phyloP scores from a whole-genome alignment of 2,797 vertebrate species.

The Trachurus trachurus region DNA sequence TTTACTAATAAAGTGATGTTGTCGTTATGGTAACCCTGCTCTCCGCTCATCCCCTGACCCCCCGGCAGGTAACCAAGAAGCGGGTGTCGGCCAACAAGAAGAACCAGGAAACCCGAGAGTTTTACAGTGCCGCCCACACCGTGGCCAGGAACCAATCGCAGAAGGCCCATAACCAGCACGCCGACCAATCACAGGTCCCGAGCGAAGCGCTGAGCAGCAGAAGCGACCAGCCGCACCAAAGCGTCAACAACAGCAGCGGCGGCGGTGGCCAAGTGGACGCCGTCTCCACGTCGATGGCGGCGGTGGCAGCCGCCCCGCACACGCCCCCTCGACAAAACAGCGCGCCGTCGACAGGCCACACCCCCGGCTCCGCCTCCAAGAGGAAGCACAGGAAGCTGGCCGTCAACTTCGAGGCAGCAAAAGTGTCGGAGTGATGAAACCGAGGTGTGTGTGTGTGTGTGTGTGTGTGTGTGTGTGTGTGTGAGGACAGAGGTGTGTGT shows the following conservation, averaged over 20 bases:
- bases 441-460: not conserved
- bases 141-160: conserved; percentile 73
- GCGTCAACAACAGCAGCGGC: conserved; percentile 23
- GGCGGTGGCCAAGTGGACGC: not conserved
- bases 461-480: not conserved
- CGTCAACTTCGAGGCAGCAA: conserved; percentile 94
- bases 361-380: conserved; percentile 90
- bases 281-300: conserved; percentile 51
- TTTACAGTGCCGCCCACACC: conserved; percentile 84
- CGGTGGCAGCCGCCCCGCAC: conserved; percentile 41
- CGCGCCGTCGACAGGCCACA: conserved; percentile 72
- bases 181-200: conserved; percentile 47
- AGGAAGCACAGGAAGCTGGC: conserved; percentile 95
- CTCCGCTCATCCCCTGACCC: not conserved
- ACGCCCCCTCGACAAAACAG: conserved; percentile 80
- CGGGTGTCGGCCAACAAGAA: conserved; percentile 92
- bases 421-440: conserved; percentile 85
- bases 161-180: conserved; percentile 66
- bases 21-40: not conserved
- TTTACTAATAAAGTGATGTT: not conserved
- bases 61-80: conserved; percentile 97
- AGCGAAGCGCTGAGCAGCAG: conserved; percentile 22
- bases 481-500: not conserved
- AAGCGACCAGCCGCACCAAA: conserved; percentile 26
- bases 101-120: conserved; percentile 88